These are phyloP conservation scores for Erpetoichthys calabaricus DNA, from an alignment of 2,797 vertebrate genomes.

Conservation along the genomic window DNA sequence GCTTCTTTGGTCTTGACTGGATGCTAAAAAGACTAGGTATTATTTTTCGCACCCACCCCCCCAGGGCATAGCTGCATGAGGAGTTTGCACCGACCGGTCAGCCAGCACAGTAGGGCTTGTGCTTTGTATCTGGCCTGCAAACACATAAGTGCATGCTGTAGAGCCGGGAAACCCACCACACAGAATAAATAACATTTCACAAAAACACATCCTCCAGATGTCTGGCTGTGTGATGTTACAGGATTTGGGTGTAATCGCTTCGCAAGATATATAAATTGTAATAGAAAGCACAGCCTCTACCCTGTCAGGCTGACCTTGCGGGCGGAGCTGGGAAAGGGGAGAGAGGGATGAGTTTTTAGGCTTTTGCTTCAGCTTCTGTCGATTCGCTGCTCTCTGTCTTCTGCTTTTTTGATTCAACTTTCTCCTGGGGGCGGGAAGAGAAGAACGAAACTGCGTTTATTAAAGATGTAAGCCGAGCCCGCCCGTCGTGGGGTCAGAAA, in stretches of 20 bases:
- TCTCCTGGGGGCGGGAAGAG: constrained; percentile 35
- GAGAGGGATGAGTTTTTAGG: constrained; percentile 35
- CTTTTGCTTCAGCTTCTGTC: constrained; percentile 60
- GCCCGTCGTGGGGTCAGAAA: no score
- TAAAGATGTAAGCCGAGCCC: neutral
- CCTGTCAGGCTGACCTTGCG: constrained; percentile 52
- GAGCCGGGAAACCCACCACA: constrained; percentile 31
- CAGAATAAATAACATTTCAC: constrained; percentile 76
- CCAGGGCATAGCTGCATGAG: no score
- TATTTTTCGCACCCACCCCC: no score
- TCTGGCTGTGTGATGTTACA: constrained; percentile 52
- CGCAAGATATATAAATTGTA: constrained; percentile 46
- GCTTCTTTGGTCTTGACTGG: no score
- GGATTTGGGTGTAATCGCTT: constrained; percentile 56
- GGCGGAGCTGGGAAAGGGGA: constrained; percentile 44
- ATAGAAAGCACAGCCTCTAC: constrained; percentile 70
- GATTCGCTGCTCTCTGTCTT: constrained; percentile 63
- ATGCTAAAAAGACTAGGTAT: no score
- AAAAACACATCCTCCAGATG: constrained; percentile 33
- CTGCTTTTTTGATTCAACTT: constrained; percentile 66
- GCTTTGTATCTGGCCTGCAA: no score
- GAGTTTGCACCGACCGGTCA: no score
- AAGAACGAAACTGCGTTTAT: neutral
- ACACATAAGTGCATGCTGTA: no score
- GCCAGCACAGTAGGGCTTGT: no score